Percentiles rank a stretch among this genome's conserved stretches.
phyloP scores from a whole-genome alignment of 2,888 invertebrate genomes.

The Timema podura region DNA sequence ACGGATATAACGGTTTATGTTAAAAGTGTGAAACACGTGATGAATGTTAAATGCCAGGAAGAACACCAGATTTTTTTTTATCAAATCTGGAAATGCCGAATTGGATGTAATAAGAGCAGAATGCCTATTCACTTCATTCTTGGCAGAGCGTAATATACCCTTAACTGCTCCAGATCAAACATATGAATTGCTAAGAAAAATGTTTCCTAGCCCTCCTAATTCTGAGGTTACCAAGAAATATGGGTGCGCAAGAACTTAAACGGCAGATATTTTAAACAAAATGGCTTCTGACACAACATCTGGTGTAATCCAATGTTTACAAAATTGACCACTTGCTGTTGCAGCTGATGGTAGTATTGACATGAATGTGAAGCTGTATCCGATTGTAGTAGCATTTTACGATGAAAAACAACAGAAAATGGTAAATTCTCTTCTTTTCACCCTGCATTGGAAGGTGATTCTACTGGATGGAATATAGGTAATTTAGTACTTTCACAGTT shows the following conservation, averaged over 20 bases:
- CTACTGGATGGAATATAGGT: conserved; percentile 7
- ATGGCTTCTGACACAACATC: too few relatives aligned
- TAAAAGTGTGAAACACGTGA: not conserved
- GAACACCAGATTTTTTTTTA: not conserved
- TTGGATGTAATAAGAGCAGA: not conserved
- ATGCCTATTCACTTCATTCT: not conserved
- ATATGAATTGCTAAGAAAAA: not conserved
- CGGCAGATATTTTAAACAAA: too few relatives aligned
- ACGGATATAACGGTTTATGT: not conserved
- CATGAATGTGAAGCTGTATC: not conserved
- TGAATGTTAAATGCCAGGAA: not conserved
- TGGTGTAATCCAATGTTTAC: not conserved
- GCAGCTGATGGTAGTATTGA: conserved; percentile 14
- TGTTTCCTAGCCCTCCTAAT: too few relatives aligned
- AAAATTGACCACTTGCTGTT: not conserved
- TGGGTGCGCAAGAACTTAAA: too few relatives aligned
- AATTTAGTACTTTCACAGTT: not conserved
- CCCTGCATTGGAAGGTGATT: not conserved
- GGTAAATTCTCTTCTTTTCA: not conserved
- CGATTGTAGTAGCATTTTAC: not conserved
- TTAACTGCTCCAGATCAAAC: not conserved
- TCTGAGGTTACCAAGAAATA: too few relatives aligned
- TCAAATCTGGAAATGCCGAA: not conserved
- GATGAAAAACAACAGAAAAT: not conserved
- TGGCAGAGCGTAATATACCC: not conserved